phyloP scores from a whole-genome alignment of 2,888 invertebrate species.

The Hofmannophila pseudospretella region DNA sequence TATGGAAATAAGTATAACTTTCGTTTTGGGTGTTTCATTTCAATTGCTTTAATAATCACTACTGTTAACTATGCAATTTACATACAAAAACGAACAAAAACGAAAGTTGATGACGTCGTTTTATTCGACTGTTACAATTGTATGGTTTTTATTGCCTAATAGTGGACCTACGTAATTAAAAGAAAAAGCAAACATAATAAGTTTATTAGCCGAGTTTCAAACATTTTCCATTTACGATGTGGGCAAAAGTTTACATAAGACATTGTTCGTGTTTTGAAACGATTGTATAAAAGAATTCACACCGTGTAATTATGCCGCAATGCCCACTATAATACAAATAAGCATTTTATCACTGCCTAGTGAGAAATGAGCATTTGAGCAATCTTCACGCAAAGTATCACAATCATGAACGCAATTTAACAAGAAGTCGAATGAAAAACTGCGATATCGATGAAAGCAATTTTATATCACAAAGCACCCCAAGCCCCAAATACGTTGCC shows the following conservation, averaged over 20 bases:
- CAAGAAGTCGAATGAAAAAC: not conserved
- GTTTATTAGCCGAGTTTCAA: too few species aligned
- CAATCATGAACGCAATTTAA: not conserved
- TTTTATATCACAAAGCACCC: too few species aligned
- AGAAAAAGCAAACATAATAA: slow-evolving; percentile 3
- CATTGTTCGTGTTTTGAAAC: slow-evolving; percentile 7
- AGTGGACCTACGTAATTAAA: slow-evolving; percentile 1
- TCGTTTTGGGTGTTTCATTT: too few species aligned
- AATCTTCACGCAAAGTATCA: not conserved
- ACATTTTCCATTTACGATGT: too few species aligned
- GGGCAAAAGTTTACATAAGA: slow-evolving; percentile 5
- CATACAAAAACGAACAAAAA: slow-evolving; percentile 3
- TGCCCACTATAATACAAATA: not conserved
- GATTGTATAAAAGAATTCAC: slow-evolving; percentile 5
- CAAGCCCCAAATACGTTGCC: too few species aligned
- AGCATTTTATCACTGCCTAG: slow-evolving; percentile 2
- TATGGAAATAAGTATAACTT: too few species aligned
- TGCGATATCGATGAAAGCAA: too few species aligned
- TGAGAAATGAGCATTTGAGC: not conserved
- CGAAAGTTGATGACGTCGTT: slow-evolving; percentile 5
- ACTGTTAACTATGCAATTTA: not conserved
- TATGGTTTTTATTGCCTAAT: not conserved
- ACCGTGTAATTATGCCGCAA: slow-evolving; percentile 4
- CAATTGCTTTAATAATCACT: too few species aligned
- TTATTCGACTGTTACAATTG: not conserved